Conservation (phyloP, 2,888 invertebrate genomes). For the Orthonevra nobilis region DNA sequence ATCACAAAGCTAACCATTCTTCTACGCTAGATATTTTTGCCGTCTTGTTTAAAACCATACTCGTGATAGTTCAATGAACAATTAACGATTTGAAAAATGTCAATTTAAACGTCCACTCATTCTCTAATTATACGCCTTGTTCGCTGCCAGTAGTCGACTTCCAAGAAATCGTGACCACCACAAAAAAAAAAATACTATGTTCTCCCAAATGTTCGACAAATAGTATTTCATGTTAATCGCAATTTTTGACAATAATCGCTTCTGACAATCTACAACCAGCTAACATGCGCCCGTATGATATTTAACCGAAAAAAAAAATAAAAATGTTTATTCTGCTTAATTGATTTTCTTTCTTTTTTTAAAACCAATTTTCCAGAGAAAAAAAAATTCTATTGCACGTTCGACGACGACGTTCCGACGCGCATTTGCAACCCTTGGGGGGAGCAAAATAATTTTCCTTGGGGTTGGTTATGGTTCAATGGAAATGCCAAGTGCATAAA, state of each 20-base stretch:
- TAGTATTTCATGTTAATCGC: conserved; percentile 17
- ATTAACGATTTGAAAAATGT: conserved; percentile 5
- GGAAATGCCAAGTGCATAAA: conserved; percentile 39
- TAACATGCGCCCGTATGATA: conserved; percentile 16
- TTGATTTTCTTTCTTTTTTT: neutral
- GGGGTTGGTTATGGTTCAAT: conserved; percentile 63
- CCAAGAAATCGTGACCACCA: conserved; percentile 11
- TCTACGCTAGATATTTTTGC: too few relatives aligned
- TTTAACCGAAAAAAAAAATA: neutral
- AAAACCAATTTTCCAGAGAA: neutral
- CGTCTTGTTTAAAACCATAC: neutral
- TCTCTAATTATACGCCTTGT: conserved; percentile 9
- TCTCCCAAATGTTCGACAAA: conserved; percentile 28
- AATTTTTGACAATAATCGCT: conserved; percentile 28
- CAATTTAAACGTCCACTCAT: neutral
- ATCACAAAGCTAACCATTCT: too few relatives aligned
- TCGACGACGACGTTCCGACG: neutral
- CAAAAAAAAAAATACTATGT: too few relatives aligned
- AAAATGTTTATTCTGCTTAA: neutral
- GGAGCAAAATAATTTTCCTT: conserved; percentile 45
- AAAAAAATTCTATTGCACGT: neutral
- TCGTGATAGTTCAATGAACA: conserved; percentile 34
- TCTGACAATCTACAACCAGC: conserved; percentile 24
- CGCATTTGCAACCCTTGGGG: conserved; percentile 39
- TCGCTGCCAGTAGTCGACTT: neutral